Conservation (phyloP, 2,113 vertebrate species). For the Solea senegalensis region DNA sequence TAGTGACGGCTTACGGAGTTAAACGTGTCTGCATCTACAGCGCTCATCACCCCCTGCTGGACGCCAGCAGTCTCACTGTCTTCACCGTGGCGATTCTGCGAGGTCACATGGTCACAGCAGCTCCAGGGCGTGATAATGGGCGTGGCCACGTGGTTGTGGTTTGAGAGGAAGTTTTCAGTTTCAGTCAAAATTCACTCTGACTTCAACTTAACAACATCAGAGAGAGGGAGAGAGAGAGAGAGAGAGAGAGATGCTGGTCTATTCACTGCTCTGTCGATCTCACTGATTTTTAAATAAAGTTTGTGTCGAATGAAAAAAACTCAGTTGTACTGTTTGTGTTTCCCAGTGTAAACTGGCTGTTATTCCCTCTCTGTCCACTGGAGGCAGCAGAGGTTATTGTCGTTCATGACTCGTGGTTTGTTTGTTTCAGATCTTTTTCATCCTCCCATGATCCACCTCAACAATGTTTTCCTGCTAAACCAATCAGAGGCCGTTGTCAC, state of each 20-base stretch:
- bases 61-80: too few relatives aligned
- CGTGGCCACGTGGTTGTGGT: not conserved
- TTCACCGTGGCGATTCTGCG: too few relatives aligned
- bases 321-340: too few relatives aligned
- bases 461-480: constrained; percentile 29
- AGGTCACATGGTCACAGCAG: too few relatives aligned
- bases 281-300: too few relatives aligned
- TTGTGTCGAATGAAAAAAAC: too few relatives aligned
- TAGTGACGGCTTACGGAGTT: too few relatives aligned
- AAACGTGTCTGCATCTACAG: too few relatives aligned
- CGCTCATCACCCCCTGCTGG: too few relatives aligned
- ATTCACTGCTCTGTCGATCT: too few relatives aligned
- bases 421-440: constrained; percentile 47
- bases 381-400: not conserved
- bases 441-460: constrained; percentile 54
- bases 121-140: not conserved
- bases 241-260: constrained; percentile 48
- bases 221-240: constrained; percentile 27
- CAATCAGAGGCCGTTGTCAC: constrained; percentile 39
- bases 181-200: constrained; percentile 15
- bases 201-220: constrained; percentile 14
- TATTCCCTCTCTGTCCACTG: too few relatives aligned
- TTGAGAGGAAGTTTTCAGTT: not conserved
- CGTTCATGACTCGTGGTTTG: not conserved
- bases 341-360: too few relatives aligned